phyloP scores from a whole-genome alignment of 2,797 vertebrate genomes.

The Ptychobarbus kaznakovi region DNA sequence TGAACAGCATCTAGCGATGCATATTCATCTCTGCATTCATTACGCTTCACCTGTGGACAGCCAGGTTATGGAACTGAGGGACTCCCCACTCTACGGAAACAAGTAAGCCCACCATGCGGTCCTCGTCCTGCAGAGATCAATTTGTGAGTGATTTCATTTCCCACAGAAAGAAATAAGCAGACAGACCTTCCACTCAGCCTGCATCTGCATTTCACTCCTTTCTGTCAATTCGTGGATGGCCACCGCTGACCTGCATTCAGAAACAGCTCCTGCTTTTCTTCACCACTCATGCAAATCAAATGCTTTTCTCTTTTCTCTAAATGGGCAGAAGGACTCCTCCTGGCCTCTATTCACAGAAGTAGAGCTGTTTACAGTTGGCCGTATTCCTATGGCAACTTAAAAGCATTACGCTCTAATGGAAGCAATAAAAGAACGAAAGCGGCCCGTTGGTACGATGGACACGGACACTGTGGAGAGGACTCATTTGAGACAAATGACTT shows the following conservation, averaged over 20 bases:
- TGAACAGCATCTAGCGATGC: constrained; percentile 20
- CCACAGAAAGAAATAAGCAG: constrained; percentile 39
- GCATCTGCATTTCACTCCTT: constrained; percentile 53
- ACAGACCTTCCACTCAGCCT: constrained; percentile 36
- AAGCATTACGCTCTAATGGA: constrained; percentile 72
- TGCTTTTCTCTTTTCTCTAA: constrained; percentile 55
- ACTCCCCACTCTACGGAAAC: constrained; percentile 10
- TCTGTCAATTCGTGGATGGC: constrained; percentile 58
- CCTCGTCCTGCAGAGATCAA: constrained; percentile 30
- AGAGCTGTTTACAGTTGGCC: constrained; percentile 71
- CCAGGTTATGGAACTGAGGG: constrained; percentile 33
- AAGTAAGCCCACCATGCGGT: constrained; percentile 37
- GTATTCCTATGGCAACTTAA: constrained; percentile 75
- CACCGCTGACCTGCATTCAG: constrained; percentile 52
- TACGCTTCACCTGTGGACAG: constrained; percentile 39
- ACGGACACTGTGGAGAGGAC: constrained; percentile 68
- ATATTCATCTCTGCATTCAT: constrained; percentile 38
- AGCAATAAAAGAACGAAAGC: constrained; percentile 72
- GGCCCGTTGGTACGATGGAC: constrained; percentile 67
- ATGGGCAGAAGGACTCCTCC: constrained; percentile 52
- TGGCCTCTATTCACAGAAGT: constrained; percentile 52
- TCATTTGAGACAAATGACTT: constrained; percentile 65
- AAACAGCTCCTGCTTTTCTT: constrained; percentile 68
- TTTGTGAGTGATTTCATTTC: constrained; percentile 44
- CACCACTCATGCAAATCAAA: constrained; percentile 71